Conservation (phyloP, 2,888 invertebrate genomes). For the Cyclophora albipunctata region DNA sequence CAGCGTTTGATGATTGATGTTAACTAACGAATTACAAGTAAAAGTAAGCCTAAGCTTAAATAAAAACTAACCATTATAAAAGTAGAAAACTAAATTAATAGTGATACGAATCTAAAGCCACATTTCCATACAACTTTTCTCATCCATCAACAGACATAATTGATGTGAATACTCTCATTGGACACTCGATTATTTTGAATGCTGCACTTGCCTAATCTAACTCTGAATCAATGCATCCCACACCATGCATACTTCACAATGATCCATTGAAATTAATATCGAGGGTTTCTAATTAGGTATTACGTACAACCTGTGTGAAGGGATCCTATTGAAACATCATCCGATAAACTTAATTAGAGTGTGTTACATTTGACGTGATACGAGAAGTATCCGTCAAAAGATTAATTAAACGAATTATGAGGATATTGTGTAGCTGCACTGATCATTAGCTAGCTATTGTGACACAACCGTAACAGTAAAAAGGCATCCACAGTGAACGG, state of each 20-base stretch:
- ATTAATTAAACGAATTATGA: constrained; percentile 26
- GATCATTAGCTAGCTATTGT: constrained; percentile 9
- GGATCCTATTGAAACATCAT: constrained; percentile 59
- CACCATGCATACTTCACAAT: constrained; percentile 43
- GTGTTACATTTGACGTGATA: constrained; percentile 29
- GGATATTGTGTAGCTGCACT: constrained; percentile 2
- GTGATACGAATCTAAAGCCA: constrained; percentile 6
- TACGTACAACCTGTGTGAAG: constrained; percentile 41
- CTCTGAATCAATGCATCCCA: constrained; percentile 29
- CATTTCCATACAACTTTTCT: not conserved
- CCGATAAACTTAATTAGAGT: constrained; percentile 56
- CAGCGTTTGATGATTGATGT: too few species aligned
- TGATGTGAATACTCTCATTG: constrained; percentile 4
- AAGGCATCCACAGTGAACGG: not conserved
- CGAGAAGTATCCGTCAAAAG: constrained; percentile 30
- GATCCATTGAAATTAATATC: constrained; percentile 50
- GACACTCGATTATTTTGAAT: constrained; percentile 5
- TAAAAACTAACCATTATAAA: too few species aligned
- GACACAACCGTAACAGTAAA: constrained; percentile 1
- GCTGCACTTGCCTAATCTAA: constrained; percentile 20
- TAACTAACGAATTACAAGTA: too few species aligned
- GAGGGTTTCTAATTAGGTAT: constrained; percentile 52
- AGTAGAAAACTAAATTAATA: too few species aligned
- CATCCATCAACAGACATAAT: not conserved
- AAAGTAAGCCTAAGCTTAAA: too few species aligned